These are phyloP conservation scores for Garrulus glandarius DNA, from an alignment of 2,797 vertebrate species.

Conservation along the genomic window DNA sequence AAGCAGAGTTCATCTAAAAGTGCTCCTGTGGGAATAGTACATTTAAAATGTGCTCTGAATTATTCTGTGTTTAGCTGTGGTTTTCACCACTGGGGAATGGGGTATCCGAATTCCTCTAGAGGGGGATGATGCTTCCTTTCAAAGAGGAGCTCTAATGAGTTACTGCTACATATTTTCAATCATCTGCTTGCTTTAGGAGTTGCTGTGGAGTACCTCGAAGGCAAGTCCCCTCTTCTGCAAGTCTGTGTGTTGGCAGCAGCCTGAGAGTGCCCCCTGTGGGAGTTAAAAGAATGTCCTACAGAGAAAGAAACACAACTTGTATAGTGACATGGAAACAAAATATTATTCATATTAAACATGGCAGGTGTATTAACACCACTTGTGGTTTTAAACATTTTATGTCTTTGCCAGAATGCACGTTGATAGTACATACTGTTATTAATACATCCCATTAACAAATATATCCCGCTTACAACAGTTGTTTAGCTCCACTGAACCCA, in stretches of 20 bases:
- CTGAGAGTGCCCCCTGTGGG: conserved; percentile 27
- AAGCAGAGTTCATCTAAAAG: background rate
- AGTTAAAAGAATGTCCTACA: background rate
- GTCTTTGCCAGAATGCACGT: background rate
- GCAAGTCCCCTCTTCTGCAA: background rate
- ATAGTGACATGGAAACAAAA: background rate
- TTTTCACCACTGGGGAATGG: background rate
- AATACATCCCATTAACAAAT: background rate
- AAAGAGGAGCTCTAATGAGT: background rate
- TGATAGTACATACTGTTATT: background rate
- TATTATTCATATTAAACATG: background rate
- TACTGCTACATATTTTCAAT: background rate
- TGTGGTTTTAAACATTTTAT: background rate
- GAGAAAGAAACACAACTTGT: background rate
- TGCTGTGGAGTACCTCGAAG: background rate
- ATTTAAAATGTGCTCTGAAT: background rate
- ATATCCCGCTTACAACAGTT: background rate
- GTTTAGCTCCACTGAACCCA: background rate
- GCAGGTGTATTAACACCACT: background rate
- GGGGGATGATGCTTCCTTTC: background rate
- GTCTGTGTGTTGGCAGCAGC: background rate
- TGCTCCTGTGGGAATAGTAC: background rate
- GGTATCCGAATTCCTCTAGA: background rate
- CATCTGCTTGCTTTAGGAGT: background rate
- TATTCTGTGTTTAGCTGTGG: background rate